phyloP scores from a whole-genome alignment of 1,140 invertebrate species.

The Mercenaria mercenaria region DNA sequence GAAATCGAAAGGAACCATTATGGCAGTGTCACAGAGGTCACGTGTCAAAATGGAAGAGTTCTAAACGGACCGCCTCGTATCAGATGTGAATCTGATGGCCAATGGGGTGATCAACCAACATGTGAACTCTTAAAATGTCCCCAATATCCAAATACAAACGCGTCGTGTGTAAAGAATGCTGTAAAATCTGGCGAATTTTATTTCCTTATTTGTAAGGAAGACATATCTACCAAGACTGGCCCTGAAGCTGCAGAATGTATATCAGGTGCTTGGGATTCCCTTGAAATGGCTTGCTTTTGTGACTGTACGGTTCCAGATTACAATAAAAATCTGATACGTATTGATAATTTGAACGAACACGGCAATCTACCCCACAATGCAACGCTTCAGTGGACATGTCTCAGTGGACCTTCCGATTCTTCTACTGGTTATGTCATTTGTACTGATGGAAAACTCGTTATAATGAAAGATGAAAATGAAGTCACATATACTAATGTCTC shows the following conservation, averaged over 20 bases:
- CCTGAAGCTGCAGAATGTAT: neutral
- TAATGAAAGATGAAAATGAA: neutral
- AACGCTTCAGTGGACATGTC: neutral
- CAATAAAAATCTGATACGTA: neutral
- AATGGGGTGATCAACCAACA: constrained; percentile 14
- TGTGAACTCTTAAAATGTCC: neutral
- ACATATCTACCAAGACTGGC: neutral
- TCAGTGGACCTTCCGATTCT: too few relatives aligned
- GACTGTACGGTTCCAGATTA: neutral
- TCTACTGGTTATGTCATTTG: neutral
- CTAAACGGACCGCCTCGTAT: neutral
- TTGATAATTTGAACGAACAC: neutral
- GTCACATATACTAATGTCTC: neutral
- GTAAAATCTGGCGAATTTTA: neutral
- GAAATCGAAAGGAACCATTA: constrained; percentile 9
- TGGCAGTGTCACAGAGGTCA: constrained; percentile 21
- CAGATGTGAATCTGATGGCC: constrained; percentile 9
- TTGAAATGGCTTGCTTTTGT: constrained; percentile 24
- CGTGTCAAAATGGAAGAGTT: neutral
- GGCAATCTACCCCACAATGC: neutral
- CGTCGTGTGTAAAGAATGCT: neutral
- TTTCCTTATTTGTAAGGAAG: neutral
- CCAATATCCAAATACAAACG: neutral
- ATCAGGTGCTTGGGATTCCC: neutral
- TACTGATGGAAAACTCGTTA: neutral